phyloP scores from a whole-genome alignment of 2,797 vertebrate genomes.

The Sebastes taczanowskii region DNA sequence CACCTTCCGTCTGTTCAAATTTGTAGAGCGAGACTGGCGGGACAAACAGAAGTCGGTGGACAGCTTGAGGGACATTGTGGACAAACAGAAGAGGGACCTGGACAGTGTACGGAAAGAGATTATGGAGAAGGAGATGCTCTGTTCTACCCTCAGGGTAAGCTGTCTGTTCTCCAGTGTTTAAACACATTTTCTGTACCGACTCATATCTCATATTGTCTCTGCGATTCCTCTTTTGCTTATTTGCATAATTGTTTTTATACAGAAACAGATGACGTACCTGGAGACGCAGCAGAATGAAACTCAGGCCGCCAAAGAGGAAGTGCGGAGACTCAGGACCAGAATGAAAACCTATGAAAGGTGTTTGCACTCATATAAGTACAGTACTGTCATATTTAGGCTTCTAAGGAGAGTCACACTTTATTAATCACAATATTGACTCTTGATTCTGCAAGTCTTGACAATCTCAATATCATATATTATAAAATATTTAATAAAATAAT shows the following conservation, averaged over 20 bases:
- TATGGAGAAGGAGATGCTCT: constrained; percentile 89
- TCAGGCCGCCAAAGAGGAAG: constrained; percentile 89
- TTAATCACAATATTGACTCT: background rate
- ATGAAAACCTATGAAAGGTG: constrained; percentile 92
- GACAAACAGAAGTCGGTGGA: constrained; percentile 87
- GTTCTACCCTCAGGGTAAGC: constrained; percentile 89
- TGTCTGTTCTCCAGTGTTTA: background rate
- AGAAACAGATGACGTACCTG: constrained; percentile 96
- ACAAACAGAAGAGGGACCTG: constrained; percentile 88
- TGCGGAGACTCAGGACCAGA: constrained; percentile 84
- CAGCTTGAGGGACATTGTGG: constrained; percentile 84
- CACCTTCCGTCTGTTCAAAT: constrained; percentile 3
- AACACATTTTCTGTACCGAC: background rate
- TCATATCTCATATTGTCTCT: background rate
- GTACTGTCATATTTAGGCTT: background rate
- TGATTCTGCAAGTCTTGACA: background rate
- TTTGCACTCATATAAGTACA: background rate
- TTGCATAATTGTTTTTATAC: background rate
- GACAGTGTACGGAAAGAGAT: constrained; percentile 84
- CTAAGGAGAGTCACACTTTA: background rate
- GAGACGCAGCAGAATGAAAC: constrained; percentile 89
- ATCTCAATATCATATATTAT: background rate
- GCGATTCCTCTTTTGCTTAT: background rate
- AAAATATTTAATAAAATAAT: too few relatives aligned
- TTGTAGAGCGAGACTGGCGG: constrained; percentile 88